These are phyloP conservation scores for Psylliodes chrysocephalus DNA, from an alignment of 2,888 invertebrate species.

Conservation along the genomic window DNA sequence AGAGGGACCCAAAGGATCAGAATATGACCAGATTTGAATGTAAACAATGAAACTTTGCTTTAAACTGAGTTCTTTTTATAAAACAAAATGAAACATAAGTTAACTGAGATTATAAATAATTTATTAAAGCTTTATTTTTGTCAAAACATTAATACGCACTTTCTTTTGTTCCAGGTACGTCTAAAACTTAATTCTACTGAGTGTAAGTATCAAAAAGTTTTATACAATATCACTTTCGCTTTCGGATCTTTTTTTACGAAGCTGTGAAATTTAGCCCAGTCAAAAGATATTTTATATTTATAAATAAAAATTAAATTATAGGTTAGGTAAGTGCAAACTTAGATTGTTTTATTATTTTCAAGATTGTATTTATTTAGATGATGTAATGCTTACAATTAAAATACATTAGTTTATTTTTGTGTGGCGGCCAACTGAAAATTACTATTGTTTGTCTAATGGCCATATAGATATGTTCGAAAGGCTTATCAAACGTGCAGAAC, in stretches of 20 bases:
- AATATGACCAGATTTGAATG: too few relatives aligned
- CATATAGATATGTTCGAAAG: too few relatives aligned
- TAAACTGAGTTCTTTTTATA: background rate
- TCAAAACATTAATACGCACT: constrained; percentile 10
- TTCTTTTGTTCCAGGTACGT: constrained; percentile 30
- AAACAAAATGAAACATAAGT: background rate
- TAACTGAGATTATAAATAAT: background rate
- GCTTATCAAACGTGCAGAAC: too few relatives aligned
- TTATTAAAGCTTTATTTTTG: constrained; percentile 7
- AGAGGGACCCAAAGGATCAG: too few relatives aligned
- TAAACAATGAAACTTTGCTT: background rate
- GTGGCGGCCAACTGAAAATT: too few relatives aligned
- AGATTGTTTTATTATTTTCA: too few relatives aligned
- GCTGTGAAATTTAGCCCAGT: constrained; percentile 1
- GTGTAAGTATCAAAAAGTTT: constrained; percentile 24
- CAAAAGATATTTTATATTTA: background rate
- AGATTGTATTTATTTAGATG: too few relatives aligned
- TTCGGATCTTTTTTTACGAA: constrained; percentile 12
- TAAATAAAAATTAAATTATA: too few relatives aligned
- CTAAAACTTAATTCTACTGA: constrained; percentile 11
- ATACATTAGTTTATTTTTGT: too few relatives aligned
- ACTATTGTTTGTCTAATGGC: too few relatives aligned
- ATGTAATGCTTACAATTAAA: too few relatives aligned
- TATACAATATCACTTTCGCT: constrained; percentile 24
- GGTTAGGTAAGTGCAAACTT: too few relatives aligned